phyloP scores from a whole-genome alignment of 2,888 invertebrate genomes.

The Kryphioiulus occultus region DNA sequence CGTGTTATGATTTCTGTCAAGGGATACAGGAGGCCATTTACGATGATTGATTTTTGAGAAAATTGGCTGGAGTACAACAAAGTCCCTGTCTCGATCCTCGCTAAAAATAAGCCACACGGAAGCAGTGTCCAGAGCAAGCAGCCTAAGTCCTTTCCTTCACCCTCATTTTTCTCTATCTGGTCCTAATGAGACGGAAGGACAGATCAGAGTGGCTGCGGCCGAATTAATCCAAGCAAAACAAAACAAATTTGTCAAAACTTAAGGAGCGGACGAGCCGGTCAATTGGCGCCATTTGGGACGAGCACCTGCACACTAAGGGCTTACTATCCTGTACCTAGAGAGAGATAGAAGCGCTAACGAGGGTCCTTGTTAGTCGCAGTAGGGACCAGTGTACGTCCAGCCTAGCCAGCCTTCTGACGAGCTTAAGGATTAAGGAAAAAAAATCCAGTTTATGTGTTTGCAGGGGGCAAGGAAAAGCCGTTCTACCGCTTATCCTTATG shows the following conservation, averaged over 20 bases:
- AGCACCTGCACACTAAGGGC: conserved; percentile 19
- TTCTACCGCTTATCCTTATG: conserved; percentile 24
- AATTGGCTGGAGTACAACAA: conserved; percentile 35
- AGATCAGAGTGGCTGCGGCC: conserved; percentile 7
- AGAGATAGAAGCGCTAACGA: not conserved
- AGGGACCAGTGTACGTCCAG: not conserved
- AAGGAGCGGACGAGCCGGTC: not conserved
- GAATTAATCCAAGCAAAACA: conserved; percentile 35
- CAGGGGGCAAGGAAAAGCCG: not conserved
- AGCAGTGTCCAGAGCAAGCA: not conserved
- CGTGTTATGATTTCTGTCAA: conserved; percentile 28
- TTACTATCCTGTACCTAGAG: not conserved
- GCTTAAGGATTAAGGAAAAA: conserved; percentile 2
- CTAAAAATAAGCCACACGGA: not conserved
- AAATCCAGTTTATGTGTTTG: conserved; percentile 31
- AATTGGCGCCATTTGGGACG: conserved; percentile 1
- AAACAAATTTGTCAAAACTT: conserved; percentile 35
- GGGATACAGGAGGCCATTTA: conserved; percentile 20
- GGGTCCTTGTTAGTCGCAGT: not conserved
- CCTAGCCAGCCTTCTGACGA: not conserved
- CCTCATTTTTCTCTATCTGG: conserved; percentile 30
- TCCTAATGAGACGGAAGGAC: conserved; percentile 31
- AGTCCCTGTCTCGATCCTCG: not conserved
- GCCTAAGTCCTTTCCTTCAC: not conserved
- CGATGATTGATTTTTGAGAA: conserved; percentile 29